Evolutionary conservation across 2,888 invertebrate genomes (phyloP), one percentile per base, ranked within the genome.

Genomic region (Tethea ocularis): DNA sequence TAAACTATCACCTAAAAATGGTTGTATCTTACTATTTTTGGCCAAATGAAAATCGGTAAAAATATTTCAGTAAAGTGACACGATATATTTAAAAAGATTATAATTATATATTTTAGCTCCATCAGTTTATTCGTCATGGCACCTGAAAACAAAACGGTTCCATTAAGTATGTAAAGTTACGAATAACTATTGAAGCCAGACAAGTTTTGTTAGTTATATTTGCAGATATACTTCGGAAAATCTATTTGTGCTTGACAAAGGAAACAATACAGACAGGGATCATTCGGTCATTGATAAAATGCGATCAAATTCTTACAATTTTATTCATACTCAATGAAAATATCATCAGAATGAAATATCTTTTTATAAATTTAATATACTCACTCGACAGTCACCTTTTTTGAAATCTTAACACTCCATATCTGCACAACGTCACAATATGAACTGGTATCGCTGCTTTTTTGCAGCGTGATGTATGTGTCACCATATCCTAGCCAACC

Each of bases 341-440:
- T n/a, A n/a, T n/a, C n/a, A n/a, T n/a, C n/a, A n/a, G n/a, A n/a
- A n/a, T n/a, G n/a, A n/a, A n/a, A n/a, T n/a, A n/a, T n/a, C n/a
- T n/a, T n/a, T n/a, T n/a, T n/a, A n/a, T n/a, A n/a, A n/a, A n/a
- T 24, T 52, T 10, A 11, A 36, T 17, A 24, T 61, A 82, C 87
- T 83, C 53, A 88, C 88, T 81, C 82, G 4, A 88, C 71, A 8
- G 64, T 57, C 3, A 67, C 29, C 41, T 77, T 86, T 59, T 78
- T 82, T 0, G 69, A 63, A 3, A 78, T 71, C 52, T 67, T 72
- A 7, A 86, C 82, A 15, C 59, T 72, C 77, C 78, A 80, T 1
- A 83, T 52, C 11, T 74, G 66, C 29, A 88, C 78, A 38, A 74
- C 73, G 61, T 89, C 88, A 54, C 88, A 88, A 64, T 75, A 89